Evolutionary conservation across 2,797 vertebrate genomes (phyloP).

Genomic region (Sphenodon punctatus): DNA sequence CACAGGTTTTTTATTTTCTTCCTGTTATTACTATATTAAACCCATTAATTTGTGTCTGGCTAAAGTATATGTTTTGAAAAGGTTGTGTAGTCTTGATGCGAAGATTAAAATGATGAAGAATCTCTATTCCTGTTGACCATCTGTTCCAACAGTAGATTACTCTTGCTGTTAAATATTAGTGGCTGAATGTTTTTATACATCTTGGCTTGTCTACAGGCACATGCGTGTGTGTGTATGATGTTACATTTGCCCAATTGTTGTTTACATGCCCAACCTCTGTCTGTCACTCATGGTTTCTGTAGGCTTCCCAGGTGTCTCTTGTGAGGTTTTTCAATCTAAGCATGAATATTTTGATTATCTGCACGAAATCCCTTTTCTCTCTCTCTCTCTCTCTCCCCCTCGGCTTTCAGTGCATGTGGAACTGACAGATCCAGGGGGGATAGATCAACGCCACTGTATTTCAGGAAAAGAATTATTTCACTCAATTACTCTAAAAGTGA

Average conservation of each 20-base stretch:
- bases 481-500: conserved; percentile 63
- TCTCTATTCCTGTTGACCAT: too few relatives aligned
- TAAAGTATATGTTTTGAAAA: too few relatives aligned
- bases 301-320: background rate
- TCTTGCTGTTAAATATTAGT: too few relatives aligned
- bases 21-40: too few relatives aligned
- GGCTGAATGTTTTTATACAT: background rate
- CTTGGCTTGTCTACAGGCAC: background rate
- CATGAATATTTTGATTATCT: conserved; percentile 48
- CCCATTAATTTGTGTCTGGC: too few relatives aligned
- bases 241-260: background rate
- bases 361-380: conserved; percentile 27
- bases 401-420: background rate
- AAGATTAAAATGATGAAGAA: too few relatives aligned
- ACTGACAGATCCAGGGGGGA: conserved; percentile 36
- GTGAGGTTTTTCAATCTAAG: background rate
- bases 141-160: too few relatives aligned
- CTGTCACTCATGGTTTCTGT: background rate
- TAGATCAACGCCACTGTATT: conserved; percentile 59
- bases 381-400: background rate
- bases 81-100: too few relatives aligned
- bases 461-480: conserved; percentile 64
- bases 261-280: background rate
- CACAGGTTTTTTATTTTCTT: too few relatives aligned
- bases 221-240: accelerated